Conservation (phyloP, 2,113 vertebrate genomes). For the Tinamus guttatus region DNA sequence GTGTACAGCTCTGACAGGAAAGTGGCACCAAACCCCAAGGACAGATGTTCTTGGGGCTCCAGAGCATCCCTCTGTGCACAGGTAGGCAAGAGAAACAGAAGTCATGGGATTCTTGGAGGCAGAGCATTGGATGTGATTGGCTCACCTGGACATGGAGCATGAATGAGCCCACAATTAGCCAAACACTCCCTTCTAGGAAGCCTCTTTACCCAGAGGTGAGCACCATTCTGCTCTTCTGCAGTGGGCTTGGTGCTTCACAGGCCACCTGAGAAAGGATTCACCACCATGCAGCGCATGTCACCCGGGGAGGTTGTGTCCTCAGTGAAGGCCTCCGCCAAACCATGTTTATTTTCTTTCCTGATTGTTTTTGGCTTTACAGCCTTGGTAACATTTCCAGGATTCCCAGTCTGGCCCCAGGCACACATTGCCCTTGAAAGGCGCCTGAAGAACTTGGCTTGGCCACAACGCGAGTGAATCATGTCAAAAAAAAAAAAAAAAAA, state of each 20-base stretch:
- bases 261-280: neutral
- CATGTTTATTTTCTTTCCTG: neutral
- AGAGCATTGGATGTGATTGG: neutral
- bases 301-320: accelerated
- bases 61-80: neutral
- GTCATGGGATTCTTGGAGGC: neutral
- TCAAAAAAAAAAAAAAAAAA: neutral
- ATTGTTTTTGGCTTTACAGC: neutral
- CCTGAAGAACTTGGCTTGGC: slow-evolving; percentile 50
- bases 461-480: accelerated
- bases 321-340: neutral
- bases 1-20: neutral
- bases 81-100: neutral
- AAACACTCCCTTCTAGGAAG: neutral
- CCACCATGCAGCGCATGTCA: too few species aligned
- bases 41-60: neutral
- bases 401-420: neutral
- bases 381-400: slow-evolving; percentile 35
- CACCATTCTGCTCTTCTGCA: neutral
- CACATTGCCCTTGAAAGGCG: neutral
- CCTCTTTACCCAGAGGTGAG: neutral
- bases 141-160: neutral
- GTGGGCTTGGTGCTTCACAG: neutral
- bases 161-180: neutral
- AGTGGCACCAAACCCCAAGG: neutral